Evolutionary conservation across 2,113 vertebrate genomes (phyloP).

Genomic region (Trichomycterus rosablanca): DNA sequence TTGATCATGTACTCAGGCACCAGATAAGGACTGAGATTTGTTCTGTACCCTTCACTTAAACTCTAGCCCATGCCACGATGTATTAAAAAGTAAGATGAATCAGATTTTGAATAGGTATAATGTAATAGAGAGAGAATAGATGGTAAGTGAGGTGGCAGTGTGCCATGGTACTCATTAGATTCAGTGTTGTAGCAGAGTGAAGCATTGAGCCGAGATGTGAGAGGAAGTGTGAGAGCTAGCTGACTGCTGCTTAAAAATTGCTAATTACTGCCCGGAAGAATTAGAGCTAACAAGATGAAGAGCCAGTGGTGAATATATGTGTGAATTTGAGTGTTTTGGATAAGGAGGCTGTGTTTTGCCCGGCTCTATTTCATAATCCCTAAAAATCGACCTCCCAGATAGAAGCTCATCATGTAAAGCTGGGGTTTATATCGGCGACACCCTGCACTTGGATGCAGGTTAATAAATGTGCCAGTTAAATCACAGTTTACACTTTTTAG

Average conservation of each 20-base stretch:
- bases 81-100: not conserved
- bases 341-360: too few relatives aligned
- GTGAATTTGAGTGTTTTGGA: too few relatives aligned
- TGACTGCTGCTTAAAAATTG: not conserved
- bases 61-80: too few relatives aligned
- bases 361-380: too few relatives aligned
- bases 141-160: constrained; percentile 9
- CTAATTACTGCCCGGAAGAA: not conserved
- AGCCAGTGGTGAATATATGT: not conserved
- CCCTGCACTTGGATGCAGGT: too few relatives aligned
- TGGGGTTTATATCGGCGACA: too few relatives aligned
- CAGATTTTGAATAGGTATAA: not conserved
- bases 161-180: constrained; percentile 16
- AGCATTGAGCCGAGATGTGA: constrained; percentile 15
- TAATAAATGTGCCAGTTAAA: too few relatives aligned
- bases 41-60: not conserved
- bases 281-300: not conserved
- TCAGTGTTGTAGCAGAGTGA: not conserved
- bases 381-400: too few relatives aligned
- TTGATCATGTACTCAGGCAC: not conserved
- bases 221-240: not conserved
- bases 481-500: too few relatives aligned
- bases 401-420: too few relatives aligned
- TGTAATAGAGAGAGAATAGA: not conserved
- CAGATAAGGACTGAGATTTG: not conserved